Percentiles rank a stretch among this genome's conserved stretches.
phyloP scores from a whole-genome alignment of 1,140 invertebrate species.

The Alviniconcha marisindica region DNA sequence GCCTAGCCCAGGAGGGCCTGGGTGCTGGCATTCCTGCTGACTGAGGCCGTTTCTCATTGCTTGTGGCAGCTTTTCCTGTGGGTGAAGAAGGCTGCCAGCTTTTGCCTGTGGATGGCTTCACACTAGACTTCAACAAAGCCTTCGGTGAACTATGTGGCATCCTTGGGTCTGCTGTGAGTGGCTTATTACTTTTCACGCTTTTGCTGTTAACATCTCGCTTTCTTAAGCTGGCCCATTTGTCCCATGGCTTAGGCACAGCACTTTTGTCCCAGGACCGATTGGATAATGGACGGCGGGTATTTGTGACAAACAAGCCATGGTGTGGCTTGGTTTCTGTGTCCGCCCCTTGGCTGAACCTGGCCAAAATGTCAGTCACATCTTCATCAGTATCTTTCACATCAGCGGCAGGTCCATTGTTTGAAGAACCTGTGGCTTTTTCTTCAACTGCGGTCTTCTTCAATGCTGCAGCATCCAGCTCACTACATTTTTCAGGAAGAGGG shows the following conservation, averaged over 20 bases:
- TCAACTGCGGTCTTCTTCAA: too few relatives aligned
- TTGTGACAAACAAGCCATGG: not conserved
- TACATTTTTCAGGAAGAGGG: too few relatives aligned
- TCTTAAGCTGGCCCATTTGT: not conserved
- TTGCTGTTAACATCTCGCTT: too few relatives aligned
- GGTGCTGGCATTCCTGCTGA: not conserved
- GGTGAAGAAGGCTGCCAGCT: not conserved
- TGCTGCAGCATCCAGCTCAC: too few relatives aligned
- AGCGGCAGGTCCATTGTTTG: not conserved
- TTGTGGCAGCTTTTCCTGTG: not conserved
- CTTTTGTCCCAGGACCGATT: not conserved
- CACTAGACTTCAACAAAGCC: too few relatives aligned
- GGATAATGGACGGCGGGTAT: not conserved
- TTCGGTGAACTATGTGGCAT: not conserved
- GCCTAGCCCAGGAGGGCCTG: not conserved
- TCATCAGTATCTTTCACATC: not conserved
- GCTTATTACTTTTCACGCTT: too few relatives aligned
- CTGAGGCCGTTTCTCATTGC: not conserved
- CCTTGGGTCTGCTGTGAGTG: not conserved
- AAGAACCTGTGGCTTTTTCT: too few relatives aligned
- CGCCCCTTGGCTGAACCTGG: not conserved
- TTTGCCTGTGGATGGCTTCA: not conserved
- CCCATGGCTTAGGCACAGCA: conserved; percentile 9
- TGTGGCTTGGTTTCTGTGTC: not conserved
- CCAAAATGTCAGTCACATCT: not conserved